Conservation (phyloP, 2,113 vertebrate species). For the Etheostoma cragini region DNA sequence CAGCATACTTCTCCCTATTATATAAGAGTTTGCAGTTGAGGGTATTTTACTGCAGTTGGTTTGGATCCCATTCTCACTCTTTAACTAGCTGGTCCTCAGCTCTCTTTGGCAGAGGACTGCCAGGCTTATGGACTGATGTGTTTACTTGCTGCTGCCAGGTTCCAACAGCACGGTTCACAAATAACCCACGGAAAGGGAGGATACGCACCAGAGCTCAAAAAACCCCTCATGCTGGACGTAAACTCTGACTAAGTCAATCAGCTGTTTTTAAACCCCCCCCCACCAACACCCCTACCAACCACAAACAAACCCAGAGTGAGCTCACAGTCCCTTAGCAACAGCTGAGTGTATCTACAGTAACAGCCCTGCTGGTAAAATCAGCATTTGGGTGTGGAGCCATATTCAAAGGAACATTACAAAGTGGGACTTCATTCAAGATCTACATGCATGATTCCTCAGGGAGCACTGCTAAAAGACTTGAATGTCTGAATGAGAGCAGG, state of each 20-base stretch:
- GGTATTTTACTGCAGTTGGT: constrained; percentile 38
- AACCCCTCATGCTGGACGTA: constrained; percentile 12
- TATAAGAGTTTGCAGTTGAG: constrained; percentile 10
- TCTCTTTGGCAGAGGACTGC: constrained; percentile 27
- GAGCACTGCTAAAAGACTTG: constrained; percentile 12
- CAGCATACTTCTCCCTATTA: constrained; percentile 18
- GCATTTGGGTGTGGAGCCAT: constrained; percentile 53
- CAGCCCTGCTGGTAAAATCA: constrained; percentile 31
- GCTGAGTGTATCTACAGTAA: constrained; percentile 24
- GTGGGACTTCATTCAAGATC: constrained; percentile 41
- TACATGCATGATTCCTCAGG: neutral
- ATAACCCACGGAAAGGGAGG: constrained; percentile 22
- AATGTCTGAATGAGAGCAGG: constrained; percentile 56
- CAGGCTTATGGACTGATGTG: constrained; percentile 1
- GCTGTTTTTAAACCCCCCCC: constrained; percentile 21
- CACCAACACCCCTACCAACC: constrained; percentile 44
- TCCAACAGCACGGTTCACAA: constrained; percentile 39
- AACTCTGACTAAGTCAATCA: constrained; percentile 18
- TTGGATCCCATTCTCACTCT: constrained; percentile 36
- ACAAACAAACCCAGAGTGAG: constrained; percentile 71
- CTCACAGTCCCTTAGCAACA: constrained; percentile 63
- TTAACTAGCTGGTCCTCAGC: constrained; percentile 54
- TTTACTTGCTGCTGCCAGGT: constrained; percentile 41
- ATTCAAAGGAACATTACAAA: constrained; percentile 43
- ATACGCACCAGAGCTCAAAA: constrained; percentile 24